phyloP scores from a whole-genome alignment of 2,888 invertebrate species.

The Clistopyga incitator region DNA sequence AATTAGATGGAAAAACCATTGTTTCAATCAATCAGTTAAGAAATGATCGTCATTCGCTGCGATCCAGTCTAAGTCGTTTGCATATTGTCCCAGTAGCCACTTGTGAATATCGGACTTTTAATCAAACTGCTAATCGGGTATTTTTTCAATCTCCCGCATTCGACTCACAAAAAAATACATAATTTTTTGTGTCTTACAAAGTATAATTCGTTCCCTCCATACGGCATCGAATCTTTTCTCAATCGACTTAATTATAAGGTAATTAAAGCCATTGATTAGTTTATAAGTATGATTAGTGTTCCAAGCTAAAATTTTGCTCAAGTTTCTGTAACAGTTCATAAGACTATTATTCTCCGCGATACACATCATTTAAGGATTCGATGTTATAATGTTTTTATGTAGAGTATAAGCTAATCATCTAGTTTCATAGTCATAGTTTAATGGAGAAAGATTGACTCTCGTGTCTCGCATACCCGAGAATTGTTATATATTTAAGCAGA shows the following conservation, averaged over 20 bases:
- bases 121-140: neutral
- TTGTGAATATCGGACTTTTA: neutral
- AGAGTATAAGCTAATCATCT: too few species aligned
- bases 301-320: too few species aligned
- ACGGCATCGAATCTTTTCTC: neutral
- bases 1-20: too few species aligned
- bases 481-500: too few species aligned
- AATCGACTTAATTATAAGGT: neutral
- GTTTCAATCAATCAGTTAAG: neutral
- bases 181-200: neutral
- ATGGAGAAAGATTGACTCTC: too few species aligned
- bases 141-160: neutral
- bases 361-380: too few species aligned
- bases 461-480: too few species aligned
- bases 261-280: neutral
- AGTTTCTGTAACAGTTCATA: too few species aligned
- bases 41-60: neutral
- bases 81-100: neutral
- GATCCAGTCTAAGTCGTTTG: constrained; percentile 1
- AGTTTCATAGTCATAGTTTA: too few species aligned
- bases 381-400: too few species aligned
- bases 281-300: neutral
- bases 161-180: neutral
- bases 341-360: too few species aligned
- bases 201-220: neutral